Conservation (phyloP, 2,797 vertebrate genomes). For the Enteromius mattozi region DNA sequence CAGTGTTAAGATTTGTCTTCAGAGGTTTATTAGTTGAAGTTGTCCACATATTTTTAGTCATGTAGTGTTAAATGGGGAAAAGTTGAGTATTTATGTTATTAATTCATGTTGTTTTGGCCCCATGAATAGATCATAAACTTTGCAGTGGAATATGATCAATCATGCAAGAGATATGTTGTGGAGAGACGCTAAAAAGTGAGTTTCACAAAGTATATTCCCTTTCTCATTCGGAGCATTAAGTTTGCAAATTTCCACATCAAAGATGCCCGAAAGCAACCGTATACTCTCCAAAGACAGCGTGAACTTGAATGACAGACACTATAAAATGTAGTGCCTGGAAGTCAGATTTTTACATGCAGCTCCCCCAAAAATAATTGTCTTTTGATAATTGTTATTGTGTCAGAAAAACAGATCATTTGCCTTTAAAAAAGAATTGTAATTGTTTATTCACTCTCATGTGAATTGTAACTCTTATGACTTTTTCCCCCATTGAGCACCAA, state of each 20-base stretch:
- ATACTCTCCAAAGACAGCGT: constrained; percentile 17
- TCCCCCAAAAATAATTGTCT: background rate
- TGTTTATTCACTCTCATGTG: background rate
- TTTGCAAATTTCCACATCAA: constrained; percentile 60
- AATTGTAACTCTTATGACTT: background rate
- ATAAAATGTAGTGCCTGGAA: background rate
- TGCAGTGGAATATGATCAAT: constrained; percentile 62
- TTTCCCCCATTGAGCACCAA: background rate
- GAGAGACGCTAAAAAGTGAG: constrained; percentile 25
- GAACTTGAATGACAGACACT: constrained; percentile 34
- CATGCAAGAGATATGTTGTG: constrained; percentile 51
- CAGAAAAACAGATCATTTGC: background rate
- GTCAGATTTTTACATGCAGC: constrained; percentile 12
- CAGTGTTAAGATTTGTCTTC: constrained; percentile 8
- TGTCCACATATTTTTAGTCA: constrained; percentile 4
- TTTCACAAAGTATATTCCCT: constrained; percentile 45
- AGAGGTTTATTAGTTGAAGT: background rate
- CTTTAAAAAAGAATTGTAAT: background rate
- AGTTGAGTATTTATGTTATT: constrained; percentile 49
- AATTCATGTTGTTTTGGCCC: constrained; percentile 43
- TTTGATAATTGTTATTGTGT: background rate
- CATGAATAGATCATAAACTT: constrained; percentile 68
- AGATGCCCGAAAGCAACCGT: constrained; percentile 13
- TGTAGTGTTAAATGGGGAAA: background rate
- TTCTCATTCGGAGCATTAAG: constrained; percentile 56